Base-by-base conservation (phyloP, 2,888 invertebrate species). In the Hirtodrosophila cameraria region DNA sequence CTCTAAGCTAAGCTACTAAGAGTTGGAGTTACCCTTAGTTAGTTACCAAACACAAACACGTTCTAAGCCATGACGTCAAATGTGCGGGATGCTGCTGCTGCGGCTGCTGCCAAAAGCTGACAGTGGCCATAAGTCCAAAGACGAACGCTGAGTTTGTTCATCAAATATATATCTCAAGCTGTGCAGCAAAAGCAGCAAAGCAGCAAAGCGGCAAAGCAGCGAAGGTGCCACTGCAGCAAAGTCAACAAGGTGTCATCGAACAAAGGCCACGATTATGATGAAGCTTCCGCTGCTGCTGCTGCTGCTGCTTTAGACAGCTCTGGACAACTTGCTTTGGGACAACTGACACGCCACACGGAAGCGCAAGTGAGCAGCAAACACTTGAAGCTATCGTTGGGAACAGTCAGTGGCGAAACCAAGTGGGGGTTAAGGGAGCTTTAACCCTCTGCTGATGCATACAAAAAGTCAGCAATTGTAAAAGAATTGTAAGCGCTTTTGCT, bases 311-410 rank as follows among this genome's bases (percentile, higher is more conserved):
- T n/a, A n/a, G n/a, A 5, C 18, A 23, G 23, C 50, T n/a, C n/a
- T 23, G 23, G 23, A 23, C 7, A 3, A 9, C 27, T 52, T 39
- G 8, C 52, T 67, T 38, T 59, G 16, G 69, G 76, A 15, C 71
- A 80, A 1, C 20, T 66, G 18, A 48, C 59, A 11, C 60, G 57
- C 1, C 60, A 83, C 46, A 55, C 62, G 38, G 80, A 82, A 58
- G 42, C 65, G 8, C 7, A 54, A 18, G 60, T 54, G 39, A 73
- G 66, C 25, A 54, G 45, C 7, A 45, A 54, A 23, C 72, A 75
- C 63, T 79, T 72, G 31, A 52, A 70, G 35, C 59, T 46, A 13
- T 39, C 39, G 15, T 8, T n/a, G 11, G 33, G n/a, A n/a, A n/a
- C n/a, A 39, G 35, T 28, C 27, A 12, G 42, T 59, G 7, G 28